phyloP scores from a whole-genome alignment of 2,113 vertebrate species.

The Gnathonemus longibarbis region DNA sequence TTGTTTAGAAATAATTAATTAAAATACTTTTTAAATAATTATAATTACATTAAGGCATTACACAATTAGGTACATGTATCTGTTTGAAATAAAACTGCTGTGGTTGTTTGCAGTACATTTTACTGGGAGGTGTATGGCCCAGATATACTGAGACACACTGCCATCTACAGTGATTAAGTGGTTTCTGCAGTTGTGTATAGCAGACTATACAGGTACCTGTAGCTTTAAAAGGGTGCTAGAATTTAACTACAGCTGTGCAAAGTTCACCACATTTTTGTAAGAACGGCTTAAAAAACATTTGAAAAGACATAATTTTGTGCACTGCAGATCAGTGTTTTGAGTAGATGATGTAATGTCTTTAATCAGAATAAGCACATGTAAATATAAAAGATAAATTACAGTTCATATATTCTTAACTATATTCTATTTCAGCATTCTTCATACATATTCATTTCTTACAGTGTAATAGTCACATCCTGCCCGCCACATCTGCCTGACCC shows the following conservation, averaged over 20 bases:
- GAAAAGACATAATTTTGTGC: not conserved
- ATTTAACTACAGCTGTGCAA: not conserved
- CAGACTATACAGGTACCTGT: not conserved
- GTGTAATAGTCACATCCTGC: not conserved
- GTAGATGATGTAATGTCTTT: not conserved
- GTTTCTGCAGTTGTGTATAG: not conserved
- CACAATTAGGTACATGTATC: not conserved
- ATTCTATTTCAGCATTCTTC: not conserved
- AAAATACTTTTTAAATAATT: not conserved
- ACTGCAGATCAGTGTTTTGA: not conserved
- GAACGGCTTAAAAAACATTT: not conserved
- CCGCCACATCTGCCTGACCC: not conserved
- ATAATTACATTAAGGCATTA: not conserved
- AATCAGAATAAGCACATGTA: not conserved
- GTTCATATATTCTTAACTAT: not conserved
- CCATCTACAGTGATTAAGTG: not conserved
- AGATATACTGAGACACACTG: not conserved
- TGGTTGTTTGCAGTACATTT: not conserved
- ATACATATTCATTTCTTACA: not conserved
- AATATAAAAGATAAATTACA: not conserved
- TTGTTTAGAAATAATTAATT: not conserved
- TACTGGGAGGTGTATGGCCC: not conserved
- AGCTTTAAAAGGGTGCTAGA: not conserved
- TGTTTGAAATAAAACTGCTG: not conserved
- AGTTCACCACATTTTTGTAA: not conserved